A percentile compares a stretch with the other conserved stretches of the same genome.
These are phyloP conservation scores for Pelecanoides urinatrix DNA, from an alignment of 2,113 vertebrate genomes.

Conservation along the genomic window DNA sequence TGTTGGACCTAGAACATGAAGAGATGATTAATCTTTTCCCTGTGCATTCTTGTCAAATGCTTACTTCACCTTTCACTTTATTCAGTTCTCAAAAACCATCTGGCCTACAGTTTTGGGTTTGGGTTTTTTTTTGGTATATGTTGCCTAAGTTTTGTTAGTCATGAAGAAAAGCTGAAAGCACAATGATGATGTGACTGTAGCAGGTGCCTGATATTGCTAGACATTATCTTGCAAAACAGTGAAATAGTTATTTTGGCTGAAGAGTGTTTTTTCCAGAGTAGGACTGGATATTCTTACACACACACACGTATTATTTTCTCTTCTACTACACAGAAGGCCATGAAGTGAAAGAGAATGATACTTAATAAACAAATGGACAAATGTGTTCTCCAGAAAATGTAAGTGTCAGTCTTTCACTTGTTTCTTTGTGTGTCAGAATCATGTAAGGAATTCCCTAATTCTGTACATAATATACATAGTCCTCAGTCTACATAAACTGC, in stretches of 20 bases:
- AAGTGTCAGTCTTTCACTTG: not conserved
- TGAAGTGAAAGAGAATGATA: not conserved
- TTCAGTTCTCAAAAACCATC: slow-evolving; percentile 89
- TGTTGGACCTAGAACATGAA: slow-evolving; percentile 72
- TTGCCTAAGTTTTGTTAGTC: slow-evolving; percentile 78
- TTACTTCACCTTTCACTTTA: slow-evolving; percentile 87
- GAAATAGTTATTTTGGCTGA: not conserved
- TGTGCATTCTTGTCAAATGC: slow-evolving; percentile 83
- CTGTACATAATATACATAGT: not conserved
- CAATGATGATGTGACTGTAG: slow-evolving; percentile 24
- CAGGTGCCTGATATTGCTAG: slow-evolving; percentile 56
- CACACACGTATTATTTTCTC: not conserved
- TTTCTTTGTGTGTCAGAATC: not conserved
- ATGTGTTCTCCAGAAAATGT: not conserved
- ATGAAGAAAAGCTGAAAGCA: slow-evolving; percentile 54
- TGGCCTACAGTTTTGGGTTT: slow-evolving; percentile 75
- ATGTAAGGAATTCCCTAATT: not conserved
- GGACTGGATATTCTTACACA: not conserved
- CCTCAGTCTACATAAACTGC: not conserved
- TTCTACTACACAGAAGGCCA: not conserved
- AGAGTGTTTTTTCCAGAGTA: not conserved
- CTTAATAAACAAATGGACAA: not conserved
- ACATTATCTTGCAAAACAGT: slow-evolving; percentile 23
- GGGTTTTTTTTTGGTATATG: slow-evolving; percentile 22
- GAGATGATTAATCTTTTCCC: slow-evolving; percentile 85